phyloP scores from a whole-genome alignment of 2,797 vertebrate species.

The Pseudocheirus occidentalis region DNA sequence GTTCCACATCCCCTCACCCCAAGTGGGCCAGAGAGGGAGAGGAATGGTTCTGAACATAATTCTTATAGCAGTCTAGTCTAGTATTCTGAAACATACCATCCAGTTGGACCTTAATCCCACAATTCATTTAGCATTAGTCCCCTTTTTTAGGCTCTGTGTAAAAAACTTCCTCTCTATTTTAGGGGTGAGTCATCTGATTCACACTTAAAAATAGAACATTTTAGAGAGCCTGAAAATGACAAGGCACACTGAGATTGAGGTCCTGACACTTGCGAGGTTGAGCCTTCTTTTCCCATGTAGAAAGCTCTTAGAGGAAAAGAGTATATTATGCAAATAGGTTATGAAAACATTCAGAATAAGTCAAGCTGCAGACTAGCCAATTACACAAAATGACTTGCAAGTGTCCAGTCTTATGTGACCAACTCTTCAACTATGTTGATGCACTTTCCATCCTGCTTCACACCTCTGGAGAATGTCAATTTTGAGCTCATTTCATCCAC shows the following conservation, averaged over 20 bases:
- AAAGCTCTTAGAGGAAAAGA: neutral
- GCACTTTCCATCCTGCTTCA: neutral
- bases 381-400: neutral
- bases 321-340: neutral
- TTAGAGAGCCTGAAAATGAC: slow-evolving; percentile 15
- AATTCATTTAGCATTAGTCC: neutral
- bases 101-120: neutral
- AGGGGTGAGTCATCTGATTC: neutral
- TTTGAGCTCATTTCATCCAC: slow-evolving; percentile 7
- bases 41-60: neutral
- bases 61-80: neutral
- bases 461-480: neutral
- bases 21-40: neutral
- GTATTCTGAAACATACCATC: slow-evolving; percentile 29
- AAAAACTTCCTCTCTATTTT: neutral
- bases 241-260: slow-evolving; percentile 29
- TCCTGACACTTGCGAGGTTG: neutral
- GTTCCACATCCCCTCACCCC: neutral
- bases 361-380: neutral
- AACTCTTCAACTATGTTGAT: neutral
- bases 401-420: neutral
- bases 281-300: neutral
- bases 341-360: slow-evolving; percentile 28
- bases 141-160: slow-evolving; percentile 10
- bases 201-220: slow-evolving; percentile 8